Conservation (phyloP, 2,113 vertebrate species). For the Cryptoleucopteryx plumbea region DNA sequence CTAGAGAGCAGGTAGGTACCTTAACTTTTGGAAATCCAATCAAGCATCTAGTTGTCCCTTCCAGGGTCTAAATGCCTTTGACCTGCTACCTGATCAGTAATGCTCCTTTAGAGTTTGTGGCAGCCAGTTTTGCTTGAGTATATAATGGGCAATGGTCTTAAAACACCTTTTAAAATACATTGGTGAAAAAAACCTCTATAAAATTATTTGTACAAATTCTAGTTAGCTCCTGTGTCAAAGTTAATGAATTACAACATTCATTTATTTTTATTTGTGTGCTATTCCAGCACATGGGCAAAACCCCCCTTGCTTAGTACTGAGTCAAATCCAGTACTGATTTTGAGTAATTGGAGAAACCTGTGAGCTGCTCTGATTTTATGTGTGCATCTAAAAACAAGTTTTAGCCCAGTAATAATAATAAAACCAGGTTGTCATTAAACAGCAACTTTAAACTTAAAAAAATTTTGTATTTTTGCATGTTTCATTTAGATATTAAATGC, state of each 20-base stretch:
- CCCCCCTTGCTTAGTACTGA: background rate
- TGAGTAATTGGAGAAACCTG: background rate
- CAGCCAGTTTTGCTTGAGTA: background rate
- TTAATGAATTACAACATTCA: background rate
- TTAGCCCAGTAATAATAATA: background rate
- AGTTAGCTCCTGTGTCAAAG: background rate
- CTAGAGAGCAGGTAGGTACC: background rate
- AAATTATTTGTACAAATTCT: background rate
- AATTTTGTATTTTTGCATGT: background rate
- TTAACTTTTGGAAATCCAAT: background rate
- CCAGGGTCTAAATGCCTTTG: background rate
- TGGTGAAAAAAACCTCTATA: accelerated
- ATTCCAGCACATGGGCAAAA: background rate
- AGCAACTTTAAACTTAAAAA: background rate
- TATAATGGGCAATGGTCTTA: background rate
- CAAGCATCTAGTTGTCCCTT: background rate
- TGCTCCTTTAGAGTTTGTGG: background rate
- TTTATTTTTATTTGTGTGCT: background rate
- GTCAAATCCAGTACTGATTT: background rate
- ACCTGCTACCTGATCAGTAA: background rate
- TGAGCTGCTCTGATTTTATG: background rate
- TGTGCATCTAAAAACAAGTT: background rate
- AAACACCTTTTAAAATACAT: background rate
- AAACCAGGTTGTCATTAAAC: background rate
- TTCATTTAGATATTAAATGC: background rate